Conservation (phyloP, 1,140 invertebrate species). For the Oncopodura yosiiana region DNA sequence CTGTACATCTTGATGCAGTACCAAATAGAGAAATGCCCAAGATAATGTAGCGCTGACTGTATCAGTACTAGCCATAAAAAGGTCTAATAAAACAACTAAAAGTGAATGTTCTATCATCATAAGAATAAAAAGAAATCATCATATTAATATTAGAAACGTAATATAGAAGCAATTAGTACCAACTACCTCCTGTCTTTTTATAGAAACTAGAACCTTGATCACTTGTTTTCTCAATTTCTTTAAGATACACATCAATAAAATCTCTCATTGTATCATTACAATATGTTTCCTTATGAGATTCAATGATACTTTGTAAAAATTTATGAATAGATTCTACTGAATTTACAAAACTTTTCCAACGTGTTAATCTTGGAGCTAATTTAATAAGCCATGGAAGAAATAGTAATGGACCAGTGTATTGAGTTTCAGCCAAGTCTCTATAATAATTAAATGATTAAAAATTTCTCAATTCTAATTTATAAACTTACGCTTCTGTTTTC, state of each 20-base stretch:
- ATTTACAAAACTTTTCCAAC: conserved; percentile 31
- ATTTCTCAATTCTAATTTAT: neutral
- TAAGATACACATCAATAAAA: conserved; percentile 75
- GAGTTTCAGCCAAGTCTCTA: conserved; percentile 33
- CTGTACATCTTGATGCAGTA: conserved; percentile 67
- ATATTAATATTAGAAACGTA: neutral
- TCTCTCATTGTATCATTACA: conserved; percentile 55
- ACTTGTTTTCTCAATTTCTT: conserved; percentile 24
- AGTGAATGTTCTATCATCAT: conserved; percentile 27
- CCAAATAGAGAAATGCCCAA: conserved; percentile 66
- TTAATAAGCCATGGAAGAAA: conserved; percentile 33
- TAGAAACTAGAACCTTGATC: conserved; percentile 31
- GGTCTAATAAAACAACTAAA: conserved; percentile 31
- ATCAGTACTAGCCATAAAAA: conserved; percentile 64
- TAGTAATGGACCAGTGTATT: conserved; percentile 33
- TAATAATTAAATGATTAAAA: neutral
- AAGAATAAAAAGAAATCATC: neutral
- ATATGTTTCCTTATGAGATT: conserved; percentile 60
- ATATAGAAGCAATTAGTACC: too few species aligned
- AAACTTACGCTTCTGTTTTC: conserved; percentile 31
- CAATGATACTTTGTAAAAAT: conserved; percentile 48
- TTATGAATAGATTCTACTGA: conserved; percentile 24
- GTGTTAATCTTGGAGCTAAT: conserved; percentile 26
- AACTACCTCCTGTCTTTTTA: conserved; percentile 22
- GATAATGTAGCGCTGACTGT: conserved; percentile 67